Conservation (phyloP, 1,140 invertebrate species). For the Acyrthosiphon pisum region DNA sequence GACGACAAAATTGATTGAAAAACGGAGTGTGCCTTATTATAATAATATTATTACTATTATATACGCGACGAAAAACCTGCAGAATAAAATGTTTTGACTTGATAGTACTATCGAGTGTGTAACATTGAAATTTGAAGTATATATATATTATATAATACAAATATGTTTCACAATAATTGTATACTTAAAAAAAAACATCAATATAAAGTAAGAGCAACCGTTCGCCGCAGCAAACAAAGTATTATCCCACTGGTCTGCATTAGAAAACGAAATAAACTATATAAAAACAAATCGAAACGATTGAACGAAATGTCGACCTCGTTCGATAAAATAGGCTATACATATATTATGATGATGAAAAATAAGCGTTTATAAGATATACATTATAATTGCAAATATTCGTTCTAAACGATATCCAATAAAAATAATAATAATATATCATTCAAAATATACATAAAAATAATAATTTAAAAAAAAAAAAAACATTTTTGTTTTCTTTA, state of each 20-base stretch:
- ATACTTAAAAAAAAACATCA: background rate
- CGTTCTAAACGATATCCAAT: background rate
- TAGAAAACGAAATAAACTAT: background rate
- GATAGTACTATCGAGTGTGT: background rate
- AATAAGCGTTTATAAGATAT: background rate
- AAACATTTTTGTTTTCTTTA: background rate
- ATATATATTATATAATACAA: background rate
- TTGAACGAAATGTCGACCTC: background rate
- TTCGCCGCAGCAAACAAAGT: background rate
- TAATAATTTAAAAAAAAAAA: background rate
- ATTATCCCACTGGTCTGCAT: background rate
- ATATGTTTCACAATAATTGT: background rate
- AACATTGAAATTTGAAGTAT: background rate
- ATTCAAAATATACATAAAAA: slow-evolving; percentile 19
- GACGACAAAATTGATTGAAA: background rate
- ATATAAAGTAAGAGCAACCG: background rate
- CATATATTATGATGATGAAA: background rate
- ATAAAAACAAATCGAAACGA: background rate
- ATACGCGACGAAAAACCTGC: background rate
- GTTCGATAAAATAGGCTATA: background rate
- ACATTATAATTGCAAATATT: background rate
- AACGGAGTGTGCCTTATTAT: background rate
- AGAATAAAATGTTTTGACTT: background rate
- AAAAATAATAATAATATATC: background rate
- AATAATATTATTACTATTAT: too few relatives aligned